phyloP scores from a whole-genome alignment of 2,797 vertebrate species.

The Parambassis ranga region DNA sequence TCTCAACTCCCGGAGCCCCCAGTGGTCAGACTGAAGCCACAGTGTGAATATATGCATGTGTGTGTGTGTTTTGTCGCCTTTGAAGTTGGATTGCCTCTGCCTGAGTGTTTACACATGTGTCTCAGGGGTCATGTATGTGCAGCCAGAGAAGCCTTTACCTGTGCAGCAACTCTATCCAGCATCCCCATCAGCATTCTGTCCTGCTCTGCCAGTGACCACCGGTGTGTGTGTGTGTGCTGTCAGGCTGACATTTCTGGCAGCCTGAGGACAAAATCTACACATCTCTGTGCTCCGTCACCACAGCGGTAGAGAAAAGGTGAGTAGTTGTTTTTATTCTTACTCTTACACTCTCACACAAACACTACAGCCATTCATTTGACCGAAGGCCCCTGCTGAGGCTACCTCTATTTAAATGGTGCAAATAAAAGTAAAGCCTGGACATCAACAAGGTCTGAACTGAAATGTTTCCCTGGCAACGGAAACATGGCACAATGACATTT shows the following conservation, averaged over 20 bases:
- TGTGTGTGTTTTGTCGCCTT: constrained; percentile 1
- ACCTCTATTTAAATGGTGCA: background rate
- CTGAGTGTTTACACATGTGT: constrained; percentile 2
- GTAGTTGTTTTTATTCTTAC: constrained; percentile 21
- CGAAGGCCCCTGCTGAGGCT: constrained; percentile 4
- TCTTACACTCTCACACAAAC: constrained; percentile 16
- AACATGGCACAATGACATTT: constrained; percentile 41
- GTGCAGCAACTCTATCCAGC: background rate
- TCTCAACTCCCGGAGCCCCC: constrained; percentile 5
- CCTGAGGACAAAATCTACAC: constrained; percentile 49
- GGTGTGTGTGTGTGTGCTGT: no score
- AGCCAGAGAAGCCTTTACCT: background rate
- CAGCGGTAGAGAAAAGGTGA: constrained; percentile 28
- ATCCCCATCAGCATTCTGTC: constrained; percentile 60
- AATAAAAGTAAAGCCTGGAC: background rate
- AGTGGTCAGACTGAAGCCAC: constrained; percentile 8
- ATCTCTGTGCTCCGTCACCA: constrained; percentile 19
- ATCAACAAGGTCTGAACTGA: constrained; percentile 24
- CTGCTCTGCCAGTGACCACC: constrained; percentile 33
- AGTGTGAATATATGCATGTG: background rate
- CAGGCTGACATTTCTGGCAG: constrained; percentile 67
- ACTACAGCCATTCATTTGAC: constrained; percentile 5
- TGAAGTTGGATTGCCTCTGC: background rate
- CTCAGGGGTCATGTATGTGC: constrained; percentile 4
- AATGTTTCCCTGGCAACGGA: constrained; percentile 47